These are phyloP conservation scores for Phyllotreta cruciferae DNA, from an alignment of 2,888 invertebrate genomes.

Conservation along the genomic window DNA sequence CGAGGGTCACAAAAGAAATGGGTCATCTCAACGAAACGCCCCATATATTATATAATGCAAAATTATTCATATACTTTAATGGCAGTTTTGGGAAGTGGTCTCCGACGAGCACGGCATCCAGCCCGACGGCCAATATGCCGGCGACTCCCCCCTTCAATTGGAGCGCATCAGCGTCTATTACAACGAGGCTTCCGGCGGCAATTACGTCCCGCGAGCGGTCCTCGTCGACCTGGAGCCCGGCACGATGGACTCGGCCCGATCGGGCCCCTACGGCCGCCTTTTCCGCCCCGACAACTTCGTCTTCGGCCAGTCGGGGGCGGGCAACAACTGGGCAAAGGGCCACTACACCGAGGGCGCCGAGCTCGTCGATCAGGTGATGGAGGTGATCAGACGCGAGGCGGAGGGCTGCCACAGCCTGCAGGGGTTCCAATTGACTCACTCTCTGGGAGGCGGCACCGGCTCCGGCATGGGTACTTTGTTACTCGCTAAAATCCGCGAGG, in stretches of 20 bases:
- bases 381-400: conserved; percentile 85
- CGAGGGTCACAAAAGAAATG: too few species aligned
- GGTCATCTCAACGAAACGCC: too few species aligned
- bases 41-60: neutral
- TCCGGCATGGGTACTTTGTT: conserved; percentile 84
- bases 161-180: conserved; percentile 96
- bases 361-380: conserved; percentile 82
- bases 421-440: conserved; percentile 85
- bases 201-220: conserved; percentile 79
- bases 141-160: conserved; percentile 89
- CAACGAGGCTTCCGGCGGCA: conserved; percentile 84
- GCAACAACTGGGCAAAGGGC: conserved; percentile 91
- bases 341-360: conserved; percentile 93
- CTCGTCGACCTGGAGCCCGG: conserved; percentile 80
- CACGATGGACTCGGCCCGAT: conserved; percentile 90
- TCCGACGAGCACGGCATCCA: conserved; percentile 94
- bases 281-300: conserved; percentile 92
- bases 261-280: conserved; percentile 84
- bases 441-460: conserved; percentile 80
- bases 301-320: conserved; percentile 73
- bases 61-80: conserved; percentile 45
- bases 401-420: conserved; percentile 93
- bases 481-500: conserved; percentile 89
- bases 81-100: conserved; percentile 94
- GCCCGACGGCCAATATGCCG: conserved; percentile 87